Evolutionary conservation across 1,140 invertebrate genomes (phyloP), one percentile per base, ranked within the genome.

Genomic region (Lepidurus packardi): DNA sequence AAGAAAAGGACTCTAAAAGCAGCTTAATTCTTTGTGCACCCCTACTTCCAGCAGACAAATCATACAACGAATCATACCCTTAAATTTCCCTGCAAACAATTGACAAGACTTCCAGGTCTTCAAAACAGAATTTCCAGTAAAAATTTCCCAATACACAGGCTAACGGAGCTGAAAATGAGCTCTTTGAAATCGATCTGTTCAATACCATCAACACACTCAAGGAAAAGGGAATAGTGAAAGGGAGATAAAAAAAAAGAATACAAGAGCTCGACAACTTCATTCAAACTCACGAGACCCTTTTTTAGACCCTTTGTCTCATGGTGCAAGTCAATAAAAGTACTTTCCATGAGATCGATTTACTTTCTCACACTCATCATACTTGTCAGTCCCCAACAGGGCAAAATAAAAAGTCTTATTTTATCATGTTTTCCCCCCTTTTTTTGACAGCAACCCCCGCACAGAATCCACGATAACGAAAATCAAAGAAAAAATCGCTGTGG

Each of bases 131-230:
- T 65, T 65, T 65, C 16, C 53, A 21, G 53, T 65, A 21, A 21
- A 21, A 65, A 65, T 65, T 65, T 65, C 53, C 53, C 53, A 65
- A 65, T 65, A 65, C 53, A 65, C 53, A 65, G 53, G 53, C 53
- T 65, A 65, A 65, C 53, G 53, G 53, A 65, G 53, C 53, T 21
- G 53, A 65, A 65, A 65, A 65, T 65, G 53, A 65, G 53, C 53
- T 65, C 53, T 65, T 65, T 13, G 53, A 65, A 65, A 65, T 65
- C 53, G 53, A 65, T 65, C 53, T 65, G 53, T 21, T 65, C 53
- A 65, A 65, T 65, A 21, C 53, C 53, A 65, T 65, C 53, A 65
- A 65, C 53, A 65, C 53, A 65, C 53, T 65, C 53, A 65, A 65
- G 21, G 53, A 65, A 65, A 65, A 65, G 53, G 53, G 53, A 65